Conservation (phyloP, 2,888 invertebrate genomes). For the Rhimphoctona megacephalus region DNA sequence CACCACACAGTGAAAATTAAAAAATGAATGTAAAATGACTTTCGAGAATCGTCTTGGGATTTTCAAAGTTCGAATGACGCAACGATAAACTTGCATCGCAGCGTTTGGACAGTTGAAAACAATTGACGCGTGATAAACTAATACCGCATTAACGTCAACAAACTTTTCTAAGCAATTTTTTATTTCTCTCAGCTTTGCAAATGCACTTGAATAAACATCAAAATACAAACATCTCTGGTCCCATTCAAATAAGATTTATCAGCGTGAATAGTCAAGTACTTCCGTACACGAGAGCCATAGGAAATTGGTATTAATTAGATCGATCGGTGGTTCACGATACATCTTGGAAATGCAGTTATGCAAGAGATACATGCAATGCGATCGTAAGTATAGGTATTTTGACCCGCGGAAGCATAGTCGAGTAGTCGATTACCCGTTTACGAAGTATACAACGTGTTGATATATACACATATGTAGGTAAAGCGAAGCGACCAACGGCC, state of each 20-base stretch:
- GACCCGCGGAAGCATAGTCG: conserved; percentile 13
- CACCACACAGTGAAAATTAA: neutral
- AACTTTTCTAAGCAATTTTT: neutral
- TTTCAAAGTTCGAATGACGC: neutral
- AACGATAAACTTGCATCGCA: neutral
- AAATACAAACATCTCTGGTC: neutral
- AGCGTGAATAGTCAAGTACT: neutral
- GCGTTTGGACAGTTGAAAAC: neutral
- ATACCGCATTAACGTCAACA: neutral
- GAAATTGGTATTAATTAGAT: conserved; percentile 18
- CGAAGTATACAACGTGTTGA: neutral
- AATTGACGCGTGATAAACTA: neutral
- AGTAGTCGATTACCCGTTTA: conserved; percentile 17
- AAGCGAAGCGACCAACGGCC: conserved; percentile 63
- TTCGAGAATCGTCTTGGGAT: neutral
- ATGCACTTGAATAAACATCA: neutral
- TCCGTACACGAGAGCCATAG: neutral
- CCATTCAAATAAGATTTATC: neutral
- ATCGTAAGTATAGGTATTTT: conserved; percentile 26
- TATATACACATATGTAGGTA: neutral
- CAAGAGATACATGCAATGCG: neutral
- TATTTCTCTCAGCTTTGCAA: neutral
- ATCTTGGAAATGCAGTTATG: neutral
- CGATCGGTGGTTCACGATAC: conserved; percentile 15
- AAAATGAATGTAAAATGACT: neutral